Evolutionary conservation across 2,797 vertebrate genomes (phyloP).

Genomic region (Danio kyathit): DNA sequence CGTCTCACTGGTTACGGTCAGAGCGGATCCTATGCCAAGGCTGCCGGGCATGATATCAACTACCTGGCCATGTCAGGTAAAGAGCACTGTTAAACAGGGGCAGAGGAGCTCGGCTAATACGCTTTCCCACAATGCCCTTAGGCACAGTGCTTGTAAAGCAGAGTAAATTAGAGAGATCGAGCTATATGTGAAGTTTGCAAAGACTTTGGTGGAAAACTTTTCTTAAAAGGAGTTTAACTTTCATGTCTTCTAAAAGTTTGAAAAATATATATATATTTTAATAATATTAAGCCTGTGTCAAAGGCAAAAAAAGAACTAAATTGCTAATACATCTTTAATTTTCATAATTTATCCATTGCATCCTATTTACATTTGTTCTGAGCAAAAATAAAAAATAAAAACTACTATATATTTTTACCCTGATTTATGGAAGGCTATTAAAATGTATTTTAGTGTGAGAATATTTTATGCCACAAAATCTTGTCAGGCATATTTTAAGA

Average conservation of each 20-base stretch:
- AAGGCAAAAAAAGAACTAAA: too few species aligned
- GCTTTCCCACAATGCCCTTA: background rate
- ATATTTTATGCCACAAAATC: too few species aligned
- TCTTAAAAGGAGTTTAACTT: background rate
- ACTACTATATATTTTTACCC: too few species aligned
- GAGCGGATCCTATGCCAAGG: conserved; percentile 78
- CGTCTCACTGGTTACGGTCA: conserved; percentile 94
- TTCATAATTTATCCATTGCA: too few species aligned
- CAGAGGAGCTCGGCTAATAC: background rate
- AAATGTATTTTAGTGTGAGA: too few species aligned
- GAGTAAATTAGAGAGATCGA: background rate
- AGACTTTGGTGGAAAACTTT: background rate
- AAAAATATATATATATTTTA: too few species aligned
- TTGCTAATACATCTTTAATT: too few species aligned
- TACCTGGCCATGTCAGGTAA: conserved; percentile 92
- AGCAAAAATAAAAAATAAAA: too few species aligned
- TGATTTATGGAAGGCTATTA: too few species aligned
- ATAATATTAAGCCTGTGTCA: too few species aligned
- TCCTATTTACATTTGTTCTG: too few species aligned
- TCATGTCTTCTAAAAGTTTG: background rate
- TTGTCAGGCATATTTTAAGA: too few species aligned
- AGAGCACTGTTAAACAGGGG: background rate
- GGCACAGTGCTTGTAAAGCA: background rate
- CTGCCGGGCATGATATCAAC: conserved; percentile 96
- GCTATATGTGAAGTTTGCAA: background rate